Base-by-base conservation (phyloP, 2,888 invertebrate species). In the Ornithoptera alexandrae region DNA sequence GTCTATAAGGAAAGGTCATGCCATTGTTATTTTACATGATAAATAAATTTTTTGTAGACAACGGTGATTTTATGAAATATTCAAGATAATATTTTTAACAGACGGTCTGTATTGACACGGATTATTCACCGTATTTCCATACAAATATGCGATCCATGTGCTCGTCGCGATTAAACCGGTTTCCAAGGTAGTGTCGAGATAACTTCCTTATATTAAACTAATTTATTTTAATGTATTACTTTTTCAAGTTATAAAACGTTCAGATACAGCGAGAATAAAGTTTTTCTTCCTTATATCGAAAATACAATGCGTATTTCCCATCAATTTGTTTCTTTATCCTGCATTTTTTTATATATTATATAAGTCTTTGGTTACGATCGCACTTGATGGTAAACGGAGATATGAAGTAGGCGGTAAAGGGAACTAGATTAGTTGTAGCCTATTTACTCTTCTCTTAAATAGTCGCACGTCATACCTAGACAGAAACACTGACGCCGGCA, bases 1-100 rank as follows among this genome's bases (percentile, higher is more conserved):
- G 30, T 30, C 63, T 15, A n/a, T n/a, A 58, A 42, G 56, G 20
- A 58, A 58, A 63, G 63, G 50, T 68, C 58, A 50, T 30, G 50
- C 46, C 2, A 18, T 58, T 30, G 8, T 46, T 30, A 63, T 58
- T 46, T 63, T 17, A 39, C 12, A 42, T 8, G 58, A 10, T 8
- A 57, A 20, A 57, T 20, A 20, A 57, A 5, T 22, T 18, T 20
- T 20, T 20, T 10, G 22, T n/a, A 57, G 20, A 50, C 50, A 57
- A 53, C 1, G n/a, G 1, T 20, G 4, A 57, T 20, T 20, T 57
- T 20, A 57, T n/a, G 18, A 4, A 18, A 56, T 46, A 46, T 22
- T 22, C 22, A 22, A 22, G 22, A 22, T 22, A 22, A 22, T 22
- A 1, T 57, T n/a, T 57, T 12, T n/a, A 57, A 57, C 20, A 57